Conservation (phyloP, 2,888 invertebrate species). For the Conus canariensis region DNA sequence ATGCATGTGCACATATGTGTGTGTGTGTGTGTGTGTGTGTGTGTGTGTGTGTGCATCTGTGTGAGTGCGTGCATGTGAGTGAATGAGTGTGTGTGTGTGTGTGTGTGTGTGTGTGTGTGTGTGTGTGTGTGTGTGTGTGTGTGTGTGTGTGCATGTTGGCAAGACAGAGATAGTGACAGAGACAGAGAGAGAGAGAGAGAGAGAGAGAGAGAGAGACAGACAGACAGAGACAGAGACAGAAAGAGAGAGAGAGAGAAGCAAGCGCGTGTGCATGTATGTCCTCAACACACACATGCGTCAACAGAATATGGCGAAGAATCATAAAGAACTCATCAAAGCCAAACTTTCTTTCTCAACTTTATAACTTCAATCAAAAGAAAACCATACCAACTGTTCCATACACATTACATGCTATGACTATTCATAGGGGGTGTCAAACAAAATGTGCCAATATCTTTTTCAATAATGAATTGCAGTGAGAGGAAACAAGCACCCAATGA, state of each 20-base stretch:
- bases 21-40: neutral
- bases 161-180: conserved; percentile 4
- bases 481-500: no score
- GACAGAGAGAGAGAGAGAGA: conserved; percentile 1
- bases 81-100: neutral
- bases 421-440: no score
- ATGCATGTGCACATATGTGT: neutral
- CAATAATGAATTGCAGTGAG: no score
- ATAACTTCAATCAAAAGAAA: no score
- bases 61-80: neutral
- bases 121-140: conserved; percentile 17
- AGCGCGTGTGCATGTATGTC: no score
- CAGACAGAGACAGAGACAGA: neutral
- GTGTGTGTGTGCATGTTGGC: neutral
- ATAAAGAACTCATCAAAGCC: no score
- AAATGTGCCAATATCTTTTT: no score
- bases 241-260: neutral
- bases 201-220: conserved; percentile 4
- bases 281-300: no score
- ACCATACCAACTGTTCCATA: no score
- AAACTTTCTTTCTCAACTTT: no score
- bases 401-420: no score
- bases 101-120: conserved; percentile 15
- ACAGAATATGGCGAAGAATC: no score
- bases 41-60: neutral